Evolutionary conservation across 2,888 invertebrate species (phyloP).

Genomic region (Pilophorus perplexus): DNA sequence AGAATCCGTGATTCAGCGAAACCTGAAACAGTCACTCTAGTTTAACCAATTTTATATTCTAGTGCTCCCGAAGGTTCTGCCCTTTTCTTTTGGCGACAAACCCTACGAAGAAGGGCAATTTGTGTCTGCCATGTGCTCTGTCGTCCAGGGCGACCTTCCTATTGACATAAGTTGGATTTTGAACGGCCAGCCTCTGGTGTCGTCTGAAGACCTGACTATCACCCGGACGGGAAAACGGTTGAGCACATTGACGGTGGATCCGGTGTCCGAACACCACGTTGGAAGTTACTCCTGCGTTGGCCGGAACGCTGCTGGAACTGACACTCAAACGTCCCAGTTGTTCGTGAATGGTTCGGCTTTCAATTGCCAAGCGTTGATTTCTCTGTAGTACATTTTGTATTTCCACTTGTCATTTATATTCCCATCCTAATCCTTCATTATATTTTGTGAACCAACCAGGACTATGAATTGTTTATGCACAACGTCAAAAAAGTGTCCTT

Average conservation of each 20-base stretch:
- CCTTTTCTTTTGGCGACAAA: slow-evolving; percentile 49
- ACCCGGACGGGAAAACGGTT: slow-evolving; percentile 62
- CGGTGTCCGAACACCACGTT: slow-evolving; percentile 68
- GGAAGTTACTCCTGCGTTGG: slow-evolving; percentile 74
- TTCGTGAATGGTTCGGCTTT: slow-evolving; percentile 68
- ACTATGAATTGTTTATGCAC: too few species aligned
- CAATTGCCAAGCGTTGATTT: too few species aligned
- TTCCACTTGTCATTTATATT: too few species aligned
- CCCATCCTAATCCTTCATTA: too few species aligned
- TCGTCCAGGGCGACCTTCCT: slow-evolving; percentile 62
- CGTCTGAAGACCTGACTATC: slow-evolving; percentile 58
- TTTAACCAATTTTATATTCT: slow-evolving; percentile 35
- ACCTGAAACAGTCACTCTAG: too few species aligned
- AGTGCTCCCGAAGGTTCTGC: slow-evolving; percentile 48
- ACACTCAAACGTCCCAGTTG: slow-evolving; percentile 64
- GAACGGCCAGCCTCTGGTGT: slow-evolving; percentile 54
- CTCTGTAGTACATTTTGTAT: too few species aligned
- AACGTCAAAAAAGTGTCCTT: too few species aligned
- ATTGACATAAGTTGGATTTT: slow-evolving; percentile 67
- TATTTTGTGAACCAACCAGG: too few species aligned
- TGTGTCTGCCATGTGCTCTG: slow-evolving; percentile 56
- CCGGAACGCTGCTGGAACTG: slow-evolving; percentile 65
- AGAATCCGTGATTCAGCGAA: too few species aligned
- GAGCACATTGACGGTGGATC: slow-evolving; percentile 64
- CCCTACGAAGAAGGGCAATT: slow-evolving; percentile 49